A percentile compares a stretch with the other conserved stretches of the same genome.
Evolutionary conservation across 2,113 vertebrate species (phyloP).

Genomic region (Embiotoca jacksoni): DNA sequence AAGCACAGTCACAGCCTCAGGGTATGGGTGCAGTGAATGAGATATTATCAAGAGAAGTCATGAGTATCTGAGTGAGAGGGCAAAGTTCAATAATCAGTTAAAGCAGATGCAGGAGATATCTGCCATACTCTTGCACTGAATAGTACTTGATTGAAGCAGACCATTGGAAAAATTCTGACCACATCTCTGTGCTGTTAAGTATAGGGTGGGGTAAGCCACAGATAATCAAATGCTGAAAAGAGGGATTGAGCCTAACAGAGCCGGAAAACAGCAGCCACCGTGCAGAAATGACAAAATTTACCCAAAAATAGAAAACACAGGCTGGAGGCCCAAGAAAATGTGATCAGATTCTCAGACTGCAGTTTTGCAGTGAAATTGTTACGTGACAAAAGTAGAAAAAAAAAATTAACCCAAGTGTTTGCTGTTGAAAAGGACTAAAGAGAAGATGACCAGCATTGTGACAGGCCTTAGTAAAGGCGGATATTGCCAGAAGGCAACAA

Average conservation of each 20-base stretch:
- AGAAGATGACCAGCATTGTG: too few species aligned
- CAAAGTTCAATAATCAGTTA: not conserved
- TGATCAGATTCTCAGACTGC: too few species aligned
- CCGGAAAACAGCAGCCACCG: not conserved
- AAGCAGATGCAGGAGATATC: constrained; percentile 4
- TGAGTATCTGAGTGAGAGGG: not conserved
- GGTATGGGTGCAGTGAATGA: not conserved
- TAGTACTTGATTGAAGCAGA: constrained; percentile 1
- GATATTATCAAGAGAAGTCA: not conserved
- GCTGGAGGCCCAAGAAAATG: too few species aligned
- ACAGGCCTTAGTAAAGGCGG: too few species aligned
- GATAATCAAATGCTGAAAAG: not conserved
- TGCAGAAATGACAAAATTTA: not conserved
- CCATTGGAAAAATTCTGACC: not conserved
- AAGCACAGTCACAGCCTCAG: not conserved
- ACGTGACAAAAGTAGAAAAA: too few species aligned
- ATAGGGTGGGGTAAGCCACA: not conserved
- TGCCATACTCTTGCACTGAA: not conserved
- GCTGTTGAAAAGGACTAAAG: too few species aligned
- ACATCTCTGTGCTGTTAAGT: not conserved
- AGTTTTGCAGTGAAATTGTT: too few species aligned
- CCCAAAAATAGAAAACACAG: too few species aligned
- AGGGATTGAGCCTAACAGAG: not conserved
- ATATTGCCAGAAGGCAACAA: too few species aligned
- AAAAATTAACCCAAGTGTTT: too few species aligned